phyloP scores from a whole-genome alignment of 2,113 vertebrate genomes.

The Triplophysa rosa region DNA sequence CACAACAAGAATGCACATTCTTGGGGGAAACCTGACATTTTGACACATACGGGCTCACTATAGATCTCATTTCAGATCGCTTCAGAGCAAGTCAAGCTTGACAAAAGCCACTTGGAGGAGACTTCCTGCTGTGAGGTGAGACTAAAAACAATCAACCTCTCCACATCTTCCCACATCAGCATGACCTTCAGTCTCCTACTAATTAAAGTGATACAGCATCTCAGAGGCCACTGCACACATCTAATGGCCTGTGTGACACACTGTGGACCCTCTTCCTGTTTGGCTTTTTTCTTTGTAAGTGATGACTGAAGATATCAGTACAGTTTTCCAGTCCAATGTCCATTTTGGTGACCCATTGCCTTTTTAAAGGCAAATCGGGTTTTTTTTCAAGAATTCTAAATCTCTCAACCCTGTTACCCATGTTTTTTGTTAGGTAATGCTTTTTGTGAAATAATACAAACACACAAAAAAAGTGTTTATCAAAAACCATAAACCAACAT shows the following conservation, averaged over 20 bases:
- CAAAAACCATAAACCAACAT: too few relatives aligned
- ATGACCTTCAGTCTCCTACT: constrained; percentile 63
- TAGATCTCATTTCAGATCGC: constrained; percentile 12
- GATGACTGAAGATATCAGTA: not conserved
- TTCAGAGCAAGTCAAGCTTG: constrained; percentile 51
- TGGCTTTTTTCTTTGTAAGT: constrained; percentile 28
- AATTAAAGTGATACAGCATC: constrained; percentile 77
- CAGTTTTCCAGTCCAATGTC: not conserved
- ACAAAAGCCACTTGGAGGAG: constrained; percentile 47
- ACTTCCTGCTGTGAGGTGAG: constrained; percentile 38
- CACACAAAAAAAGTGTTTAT: too few relatives aligned
- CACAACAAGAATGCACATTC: not conserved
- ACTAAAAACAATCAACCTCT: constrained; percentile 65
- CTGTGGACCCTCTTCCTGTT: constrained; percentile 52
- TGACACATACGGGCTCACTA: constrained; percentile 16
- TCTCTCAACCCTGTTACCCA: too few relatives aligned
- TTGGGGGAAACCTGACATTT: constrained; percentile 11
- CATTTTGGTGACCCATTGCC: too few relatives aligned
- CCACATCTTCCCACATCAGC: constrained; percentile 53
- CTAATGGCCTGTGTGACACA: constrained; percentile 64
- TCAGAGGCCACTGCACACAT: constrained; percentile 72
- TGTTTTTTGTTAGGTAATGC: too few relatives aligned
- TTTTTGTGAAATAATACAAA: too few relatives aligned
- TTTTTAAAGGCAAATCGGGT: too few relatives aligned
- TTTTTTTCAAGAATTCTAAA: too few relatives aligned